Evolutionary conservation across 1,140 invertebrate species (phyloP), one percentile per base, ranked within the genome.

Genomic region (Sycophaga agraensis): DNA sequence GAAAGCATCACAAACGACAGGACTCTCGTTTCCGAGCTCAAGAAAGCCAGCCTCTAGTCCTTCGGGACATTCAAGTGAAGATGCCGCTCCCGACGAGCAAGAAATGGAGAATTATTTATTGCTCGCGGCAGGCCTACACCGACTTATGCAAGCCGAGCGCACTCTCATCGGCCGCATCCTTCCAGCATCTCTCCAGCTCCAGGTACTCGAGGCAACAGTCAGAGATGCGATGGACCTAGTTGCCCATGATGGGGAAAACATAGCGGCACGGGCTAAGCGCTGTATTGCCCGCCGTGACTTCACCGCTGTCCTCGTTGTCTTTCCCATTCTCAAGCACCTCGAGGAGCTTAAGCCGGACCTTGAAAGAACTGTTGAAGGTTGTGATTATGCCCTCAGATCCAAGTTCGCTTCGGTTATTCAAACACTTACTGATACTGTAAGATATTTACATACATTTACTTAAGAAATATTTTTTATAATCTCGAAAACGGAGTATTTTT

Each of bases 41-140:
- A 73, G 82, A 9, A 79, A 82, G 65, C 74, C 79, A 2, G 28
- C 67, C 0, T 70, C 73, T 5, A 71, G 75, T 31, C 66, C 71
- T 5, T 73, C 71, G 9, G 65, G 64, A 31, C 46, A 58, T 4
- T 69, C 72, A 37, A 66, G 71, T 11, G 79, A 80, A 24, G 78
- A 80, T 35, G 72, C 77, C 24, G 78, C 79, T n/a, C 78, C 78
- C 31, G 89, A 89, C 53, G 91, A 93, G 76, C 87, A 89, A 73
- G 93, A 96, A 76, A 89, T 93, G 82, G 91, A 94, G 69, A 88
- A 91, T 70, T 95, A 94, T 78, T 79, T 95, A 55, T 85, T 91
- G n/a, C 85, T 91, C 66, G 87, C 96, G 0, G 89, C 92, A 31
- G 93, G 91, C 7, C 80, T 97, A n/a, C 88, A 92, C 45, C 89